Evolutionary conservation across 2,797 vertebrate genomes (phyloP).

Genomic region (Dendrocincla tyrannina): DNA sequence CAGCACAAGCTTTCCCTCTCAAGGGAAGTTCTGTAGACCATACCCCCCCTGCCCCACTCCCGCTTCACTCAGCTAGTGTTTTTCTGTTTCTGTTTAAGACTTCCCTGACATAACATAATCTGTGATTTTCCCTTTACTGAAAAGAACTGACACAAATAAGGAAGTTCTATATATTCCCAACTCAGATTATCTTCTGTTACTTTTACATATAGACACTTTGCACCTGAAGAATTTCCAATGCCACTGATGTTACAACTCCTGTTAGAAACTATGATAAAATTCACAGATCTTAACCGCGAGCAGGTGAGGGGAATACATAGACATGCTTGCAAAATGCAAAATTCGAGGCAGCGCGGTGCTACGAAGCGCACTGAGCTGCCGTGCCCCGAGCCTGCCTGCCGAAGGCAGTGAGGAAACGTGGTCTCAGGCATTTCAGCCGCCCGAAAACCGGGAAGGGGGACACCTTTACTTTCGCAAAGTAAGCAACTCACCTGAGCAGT

Average conservation of each 20-base stretch:
- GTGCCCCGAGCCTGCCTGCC: background rate
- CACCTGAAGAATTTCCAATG: background rate
- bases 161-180: background rate
- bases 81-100: background rate
- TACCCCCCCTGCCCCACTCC: background rate
- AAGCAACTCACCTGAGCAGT: conserved; percentile 75
- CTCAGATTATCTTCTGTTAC: background rate
- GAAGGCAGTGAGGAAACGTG: no score
- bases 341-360: background rate
- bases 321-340: background rate
- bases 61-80: background rate
- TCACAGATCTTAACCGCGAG: background rate
- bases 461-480: background rate
- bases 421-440: background rate
- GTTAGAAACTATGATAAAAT: background rate
- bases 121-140: background rate
- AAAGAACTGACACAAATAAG: background rate
- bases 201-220: background rate
- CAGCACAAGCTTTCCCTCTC: background rate
- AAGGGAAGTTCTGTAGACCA: background rate
- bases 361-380: background rate
- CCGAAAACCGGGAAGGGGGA: no score
- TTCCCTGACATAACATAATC: background rate
- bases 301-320: background rate
- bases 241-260: background rate